Percentiles rank a stretch among this genome's conserved stretches.
phyloP scores from a whole-genome alignment of 2,797 vertebrate species.

The Pseudotriccus pelzelni region DNA sequence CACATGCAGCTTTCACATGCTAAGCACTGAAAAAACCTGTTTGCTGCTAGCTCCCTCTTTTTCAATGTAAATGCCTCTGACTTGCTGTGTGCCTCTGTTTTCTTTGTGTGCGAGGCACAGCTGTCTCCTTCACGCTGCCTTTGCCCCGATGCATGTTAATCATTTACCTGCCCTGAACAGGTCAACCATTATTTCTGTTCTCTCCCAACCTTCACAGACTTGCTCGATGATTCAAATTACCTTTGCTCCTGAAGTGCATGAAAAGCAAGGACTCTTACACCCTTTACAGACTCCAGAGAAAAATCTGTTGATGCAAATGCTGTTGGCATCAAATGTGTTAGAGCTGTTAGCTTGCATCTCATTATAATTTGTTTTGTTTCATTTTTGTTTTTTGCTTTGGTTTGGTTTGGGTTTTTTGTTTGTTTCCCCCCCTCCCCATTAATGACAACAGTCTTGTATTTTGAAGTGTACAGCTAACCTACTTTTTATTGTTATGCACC shows the following conservation, averaged over 20 bases:
- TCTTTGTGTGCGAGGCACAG: neutral
- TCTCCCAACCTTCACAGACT: neutral
- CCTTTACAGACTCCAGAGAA: neutral
- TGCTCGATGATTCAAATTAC: neutral
- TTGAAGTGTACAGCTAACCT: slow-evolving; percentile 1
- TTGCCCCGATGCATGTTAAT: slow-evolving; percentile 27
- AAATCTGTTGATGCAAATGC: neutral
- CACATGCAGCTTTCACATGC: neutral
- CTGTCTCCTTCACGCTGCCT: neutral
- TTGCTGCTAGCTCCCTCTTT: neutral
- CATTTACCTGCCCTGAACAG: slow-evolving; percentile 24
- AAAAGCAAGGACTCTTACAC: neutral
- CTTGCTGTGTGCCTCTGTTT: neutral
- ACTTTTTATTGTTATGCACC: neutral
- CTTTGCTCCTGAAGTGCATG: neutral
- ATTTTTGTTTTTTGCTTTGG: neutral
- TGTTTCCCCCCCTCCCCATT: fast-evolving
- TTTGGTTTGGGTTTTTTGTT: too few relatives aligned
- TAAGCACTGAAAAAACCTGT: neutral
- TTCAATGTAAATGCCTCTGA: neutral
- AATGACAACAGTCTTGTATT: neutral
- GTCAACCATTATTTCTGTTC: slow-evolving; percentile 10
- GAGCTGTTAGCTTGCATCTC: neutral
- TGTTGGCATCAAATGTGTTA: neutral
- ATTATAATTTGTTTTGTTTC: neutral